A percentile compares a stretch with the other conserved stretches of the same genome.
Conservation (phyloP, 2,888 invertebrate species). For the Rotaria sp. region DNA sequence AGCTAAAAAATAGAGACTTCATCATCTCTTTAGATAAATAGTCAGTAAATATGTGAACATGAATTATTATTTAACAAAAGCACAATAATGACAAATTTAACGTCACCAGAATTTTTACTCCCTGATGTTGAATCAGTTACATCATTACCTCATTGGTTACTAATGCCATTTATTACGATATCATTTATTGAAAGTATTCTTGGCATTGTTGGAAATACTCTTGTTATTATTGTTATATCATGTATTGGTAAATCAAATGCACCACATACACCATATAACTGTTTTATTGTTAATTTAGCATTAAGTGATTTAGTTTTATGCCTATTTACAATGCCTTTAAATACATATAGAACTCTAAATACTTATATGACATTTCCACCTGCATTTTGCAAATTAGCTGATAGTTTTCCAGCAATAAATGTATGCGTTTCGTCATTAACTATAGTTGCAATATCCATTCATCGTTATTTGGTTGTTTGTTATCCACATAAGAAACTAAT, state of each 20-base stretch:
- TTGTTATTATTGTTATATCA: constrained; percentile 1
- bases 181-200: neutral
- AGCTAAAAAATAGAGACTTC: too few relatives aligned
- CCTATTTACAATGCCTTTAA: neutral
- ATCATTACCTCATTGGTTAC: neutral
- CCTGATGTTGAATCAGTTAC: neutral
- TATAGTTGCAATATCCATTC: neutral
- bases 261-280: neutral
- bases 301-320: constrained; percentile 23
- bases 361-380: too few relatives aligned
- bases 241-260: neutral
- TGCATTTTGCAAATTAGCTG: neutral
- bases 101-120: neutral
- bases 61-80: too few relatives aligned
- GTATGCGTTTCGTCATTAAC: constrained; percentile 17
- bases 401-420: constrained; percentile 18
- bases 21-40: too few relatives aligned
- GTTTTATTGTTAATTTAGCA: constrained; percentile 20
- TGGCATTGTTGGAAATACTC: neutral
- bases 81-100: neutral
- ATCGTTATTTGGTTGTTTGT: constrained; percentile 2
- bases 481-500: neutral
- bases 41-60: too few relatives aligned
- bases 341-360: too few relatives aligned
- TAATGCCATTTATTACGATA: neutral